Evolutionary conservation across 2,888 invertebrate species (phyloP), one percentile per base, ranked within the genome.

Genomic region (Apodemia duryi): DNA sequence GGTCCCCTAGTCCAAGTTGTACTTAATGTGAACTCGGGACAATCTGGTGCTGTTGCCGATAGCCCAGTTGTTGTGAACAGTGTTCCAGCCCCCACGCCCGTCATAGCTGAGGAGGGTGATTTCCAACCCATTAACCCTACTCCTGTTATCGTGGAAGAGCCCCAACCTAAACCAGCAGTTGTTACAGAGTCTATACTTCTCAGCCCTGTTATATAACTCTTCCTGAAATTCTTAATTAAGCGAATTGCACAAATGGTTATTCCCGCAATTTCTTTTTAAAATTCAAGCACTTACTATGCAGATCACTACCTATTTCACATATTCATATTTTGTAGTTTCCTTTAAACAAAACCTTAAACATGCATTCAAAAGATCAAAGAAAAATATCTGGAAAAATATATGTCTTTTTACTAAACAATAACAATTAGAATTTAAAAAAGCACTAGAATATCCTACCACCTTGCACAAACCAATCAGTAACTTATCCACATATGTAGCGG

Each of bases 161-260:
- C 54, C 10, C 54, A 11, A 28, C 66, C 66, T 5, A 65, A 68
- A 9, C 66, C 69, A 28, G 66, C 67, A 29, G 32, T 57, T 38
- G 69, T 77, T 29, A 72, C 28, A 6, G 63, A 63, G 29, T 41
- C 61, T n/a, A 29, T 63, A 13, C 10, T 13, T 52, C 63, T 57
- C 13, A 51, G 10, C 29, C 63, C 63, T 32, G 51, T 63, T 1
- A 51, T 63, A 5, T 63, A 5, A 51, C 49, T 13, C 49, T 13
- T n/a, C 13, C 49, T 49, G 13, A 49, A 49, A 49, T 13, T 5
- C 49, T 49, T 1, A 49, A 49, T n/a, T 49, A 49, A 49, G 13
- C 32, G 9, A 49, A 13, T 49, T 49, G 11, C 49, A 49, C 6
- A 49, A 49, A 3, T 11, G 13, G 13, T 38, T 38, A 32, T 32